Evolutionary conservation across 2,888 invertebrate genomes (phyloP), one percentile per base, ranked within the genome.

Genomic region (Eupelmus urozonus): DNA sequence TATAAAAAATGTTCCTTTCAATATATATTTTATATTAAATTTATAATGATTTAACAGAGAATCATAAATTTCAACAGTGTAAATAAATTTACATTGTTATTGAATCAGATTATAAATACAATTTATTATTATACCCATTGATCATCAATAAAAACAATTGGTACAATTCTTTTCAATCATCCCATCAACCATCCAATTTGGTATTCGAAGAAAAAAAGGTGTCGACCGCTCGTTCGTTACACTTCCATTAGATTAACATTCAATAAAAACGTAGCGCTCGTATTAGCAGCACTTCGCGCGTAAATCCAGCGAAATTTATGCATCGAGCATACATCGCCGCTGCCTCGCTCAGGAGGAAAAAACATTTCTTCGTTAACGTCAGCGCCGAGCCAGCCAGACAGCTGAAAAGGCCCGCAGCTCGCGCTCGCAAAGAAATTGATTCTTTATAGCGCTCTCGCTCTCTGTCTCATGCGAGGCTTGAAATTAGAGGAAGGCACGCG

Each of bases 401-500:
- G 71, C 45, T 49, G 76, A 76, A 65, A 62, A 59, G 63, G 49
- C 63, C n/a, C n/a, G n/a, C n/a, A n/a, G n/a, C n/a, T n/a, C n/a
- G n/a, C n/a, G n/a, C n/a, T 42, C 7, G 16, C 18, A 53, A 69
- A 62, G 69, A 69, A 76, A 69, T 76, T 76, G 76, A 74, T 74
- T 74, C 65, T 59, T 74, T 34, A 34, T 34, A 49, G 42, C 11
- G 20, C 27, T 25, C 62, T 3, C 34, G 59, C 4, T 2, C 42
- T 25, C 63, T 53, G 60, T 60, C 65, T 66, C 27, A 57, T 29
- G 63, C 69, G 65, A 76, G 65, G 51, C 79, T 63, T 57, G 79
- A 79, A 79, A 79, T 79, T 75, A 71, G 75, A 40, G 60, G 65
- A 60, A 72, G 71, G 62, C 76, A 72, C 71, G 79, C 66, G 53